Evolutionary conservation across 2,888 invertebrate genomes (phyloP), one percentile per base, ranked within the genome.

Genomic region (Nysson spinosus): DNA sequence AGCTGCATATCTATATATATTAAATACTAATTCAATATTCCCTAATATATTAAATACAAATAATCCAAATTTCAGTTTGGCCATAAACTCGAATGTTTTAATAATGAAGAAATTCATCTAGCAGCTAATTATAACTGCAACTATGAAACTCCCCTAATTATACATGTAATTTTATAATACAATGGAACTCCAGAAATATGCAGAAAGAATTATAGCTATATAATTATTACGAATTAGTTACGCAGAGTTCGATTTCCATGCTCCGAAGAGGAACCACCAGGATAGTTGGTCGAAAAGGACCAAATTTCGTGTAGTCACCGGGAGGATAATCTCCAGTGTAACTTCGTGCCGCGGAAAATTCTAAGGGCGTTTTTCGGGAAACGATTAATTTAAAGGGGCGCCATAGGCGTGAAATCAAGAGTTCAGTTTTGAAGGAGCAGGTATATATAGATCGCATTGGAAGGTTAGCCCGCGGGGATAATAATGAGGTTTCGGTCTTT

Each of bases 401-500:
- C 66, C 66, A 42, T 37, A 50, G 43, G 69, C 78, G 77, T 78
- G 79, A 78, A 78, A 78, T 78, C 64, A 70, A 49, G 66, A 69
- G 69, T 44, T 57, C 50, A 40, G 52, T 39, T 46, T 52, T 17
- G 28, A 30, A 26, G 37, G 12, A 14, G 3, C 9, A 34, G 24
- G 39, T 46, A 40, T 24, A 35, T 35, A 50, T 39, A 28, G 20
- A 40, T 52, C 58, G 26, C 43, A 42, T 51, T 37, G 58, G 56
- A 68, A 67, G 71, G 58, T 68, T 70, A 65, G 58, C 56, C 69
- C 73, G 67, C 72, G 68, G 61, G 66, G 68, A 73, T 76, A 77
- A 79, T 79, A 78, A 79, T 73, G 79, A 78, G 76, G 57, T 79
- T 75, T 76, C 69, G 64, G 65, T 73, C 75, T 72, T 72, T 55